Base-by-base conservation (phyloP, 1,140 invertebrate genomes). In the Triops longicaudatus region DNA sequence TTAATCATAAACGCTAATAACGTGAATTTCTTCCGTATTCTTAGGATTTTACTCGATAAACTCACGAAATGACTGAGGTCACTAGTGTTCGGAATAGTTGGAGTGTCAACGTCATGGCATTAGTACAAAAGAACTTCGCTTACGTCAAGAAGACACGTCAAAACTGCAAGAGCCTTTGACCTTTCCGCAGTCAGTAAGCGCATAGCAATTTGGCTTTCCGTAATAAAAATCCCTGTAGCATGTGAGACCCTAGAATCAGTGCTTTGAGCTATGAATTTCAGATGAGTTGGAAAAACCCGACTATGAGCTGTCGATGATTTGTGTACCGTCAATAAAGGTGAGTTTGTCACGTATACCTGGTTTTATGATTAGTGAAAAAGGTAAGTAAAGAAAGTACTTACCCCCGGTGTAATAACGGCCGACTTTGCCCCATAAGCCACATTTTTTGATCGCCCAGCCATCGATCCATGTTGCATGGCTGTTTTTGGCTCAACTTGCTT, bases 371-470 rank as follows among this genome's bases (percentile, higher is more conserved):
- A 63, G n/a, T 17, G 50, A n/a, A 22, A 11, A 73, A 14, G 26
- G 31, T 43, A 43, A 75, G 74, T 26, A 17, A 26, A 75, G 44
- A 17, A 14, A 44, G 17, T 28, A 26, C 26, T 75, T 75, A 75
- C 74, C 74, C 74, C 31, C 74, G 26, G 14, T 75, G 74, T 17
- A 75, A 44, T 26, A 77, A 73, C 1, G 72, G 31, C 11, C 76
- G 76, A 74, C 72, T 77, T 26, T 31, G 72, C 11, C 72, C 76
- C n/a, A 42, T 73, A n/a, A 77, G 63, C 76, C 76, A 77, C 31
- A 74, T 37, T 43, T 72, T 31, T 11, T 72, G 73, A 10, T 77
- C 76, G 72, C 63, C 76, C 72, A 77, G 26, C 76, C 76, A 77
- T 22, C 76, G 76, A 26, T 77, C 76, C 76, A 77, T 77, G 71